These are phyloP conservation scores for Colistium nudipinnis DNA, from an alignment of 2,113 vertebrate species.

Conservation along the genomic window DNA sequence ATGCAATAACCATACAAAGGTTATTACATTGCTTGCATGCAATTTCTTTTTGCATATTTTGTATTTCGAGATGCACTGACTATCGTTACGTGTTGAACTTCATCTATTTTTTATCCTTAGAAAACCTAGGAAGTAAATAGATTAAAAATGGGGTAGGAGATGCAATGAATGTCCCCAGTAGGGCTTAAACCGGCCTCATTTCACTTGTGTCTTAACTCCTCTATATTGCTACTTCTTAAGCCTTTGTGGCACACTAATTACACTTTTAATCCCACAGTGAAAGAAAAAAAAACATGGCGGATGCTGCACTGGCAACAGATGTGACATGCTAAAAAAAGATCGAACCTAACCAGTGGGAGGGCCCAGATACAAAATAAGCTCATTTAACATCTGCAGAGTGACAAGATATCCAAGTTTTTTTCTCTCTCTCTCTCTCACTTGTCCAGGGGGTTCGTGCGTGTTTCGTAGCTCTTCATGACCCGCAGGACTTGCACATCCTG, in stretches of 20 bases:
- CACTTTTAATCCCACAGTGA: background rate
- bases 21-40: no score
- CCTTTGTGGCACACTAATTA: no score
- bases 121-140: no score
- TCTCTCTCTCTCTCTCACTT: constrained; percentile 90
- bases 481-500: constrained; percentile 95
- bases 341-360: background rate
- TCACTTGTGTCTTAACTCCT: background rate
- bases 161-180: background rate
- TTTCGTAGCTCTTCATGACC: constrained; percentile 94
- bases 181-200: background rate
- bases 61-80: no score
- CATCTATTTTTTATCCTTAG: no score
- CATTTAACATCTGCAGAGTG: constrained; percentile 15
- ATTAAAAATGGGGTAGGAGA: no score
- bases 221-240: no score
- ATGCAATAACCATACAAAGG: no score
- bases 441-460: constrained; percentile 89
- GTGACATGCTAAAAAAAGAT: background rate
- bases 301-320: background rate
- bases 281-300: background rate
- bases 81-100: no score
- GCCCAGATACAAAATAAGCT: background rate
- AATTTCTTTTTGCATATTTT: no score
- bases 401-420: background rate